Base-by-base conservation (phyloP, 2,888 invertebrate genomes). In the Hydropsyche betteni region DNA sequence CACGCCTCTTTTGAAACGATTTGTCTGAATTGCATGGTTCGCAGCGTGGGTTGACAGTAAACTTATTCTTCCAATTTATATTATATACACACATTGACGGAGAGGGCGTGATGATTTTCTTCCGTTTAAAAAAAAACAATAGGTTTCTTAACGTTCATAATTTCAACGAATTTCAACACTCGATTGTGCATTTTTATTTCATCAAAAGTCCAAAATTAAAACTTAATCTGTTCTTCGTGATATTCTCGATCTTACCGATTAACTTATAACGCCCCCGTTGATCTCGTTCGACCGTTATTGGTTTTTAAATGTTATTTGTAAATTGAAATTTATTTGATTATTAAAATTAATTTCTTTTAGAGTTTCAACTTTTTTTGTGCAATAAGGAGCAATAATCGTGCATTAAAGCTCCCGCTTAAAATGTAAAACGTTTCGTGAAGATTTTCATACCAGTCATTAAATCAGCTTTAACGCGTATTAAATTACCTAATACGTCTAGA, bases 11-110 rank as follows among this genome's bases (percentile, higher is more conserved):
- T 64, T 64, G 64, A 64, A 64, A 64, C 64, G 64, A 64, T 64
- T 64, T 64, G 64, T 64, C 64, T 64, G 64, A 64, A 64, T 64
- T 64, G 64, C 64, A 64, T 64, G 33, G 24, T 64, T 64, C 34
- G 33, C n/a, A 36, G 64, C 64, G 64, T 64, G 64, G 64, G 64
- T 64, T 64, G 64, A 64, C 64, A 64, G 64, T 64, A 64, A 64
- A 64, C 64, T 64, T 64, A 64, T 64, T 64, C 64, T 64, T 64
- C 64, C 64, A 64, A 64, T 64, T 64, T 64, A 64, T 64, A 64
- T 64, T 64, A 64, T 64, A 64, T 44, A 44, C 44, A 44, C 44
- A 44, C 64, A n/a, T 34, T 64, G 64, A 64, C 64, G 34, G 34
- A 36, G 64, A 64, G 64, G 64, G 64, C 64, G 64, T 64, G 64